These are phyloP conservation scores for Herpailurus yagouaroundi DNA, from an alignment of 2,113 vertebrate species.

Conservation along the genomic window DNA sequence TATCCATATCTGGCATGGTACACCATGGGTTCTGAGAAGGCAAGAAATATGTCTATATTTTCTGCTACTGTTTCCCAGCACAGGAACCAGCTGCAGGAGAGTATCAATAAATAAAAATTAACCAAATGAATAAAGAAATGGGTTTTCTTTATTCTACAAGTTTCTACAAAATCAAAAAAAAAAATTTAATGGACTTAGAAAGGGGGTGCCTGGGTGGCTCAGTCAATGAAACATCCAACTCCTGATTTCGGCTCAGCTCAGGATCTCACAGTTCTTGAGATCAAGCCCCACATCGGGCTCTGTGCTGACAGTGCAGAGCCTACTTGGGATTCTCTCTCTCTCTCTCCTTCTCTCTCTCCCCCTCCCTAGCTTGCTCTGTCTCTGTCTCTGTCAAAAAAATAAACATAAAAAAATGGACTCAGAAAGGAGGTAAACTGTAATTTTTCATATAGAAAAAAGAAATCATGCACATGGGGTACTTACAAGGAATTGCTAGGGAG, in stretches of 20 bases:
- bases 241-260: too few relatives aligned
- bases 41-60: not conserved
- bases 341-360: too few relatives aligned
- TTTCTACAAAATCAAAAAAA: constrained; percentile 31
- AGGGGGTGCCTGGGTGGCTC: not conserved
- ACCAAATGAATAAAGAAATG: not conserved
- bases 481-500: constrained; percentile 92
- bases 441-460: constrained; percentile 52
- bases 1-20: not conserved
- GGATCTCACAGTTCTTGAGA: too few relatives aligned
- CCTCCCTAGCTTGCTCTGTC: too few relatives aligned
- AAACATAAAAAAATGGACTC: not conserved
- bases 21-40: not conserved
- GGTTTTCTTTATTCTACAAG: not conserved
- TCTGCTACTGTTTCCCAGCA: not conserved
- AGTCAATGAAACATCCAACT: too few relatives aligned
- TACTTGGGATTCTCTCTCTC: too few relatives aligned
- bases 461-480: constrained; percentile 73
- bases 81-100: not conserved
- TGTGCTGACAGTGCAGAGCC: too few relatives aligned
- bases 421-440: not conserved
- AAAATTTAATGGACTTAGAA: not conserved
- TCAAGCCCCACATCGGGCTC: too few relatives aligned
- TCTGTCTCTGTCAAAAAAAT: too few relatives aligned
- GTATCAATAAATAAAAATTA: not conserved